These are phyloP conservation scores for Harpegnathos saltator DNA, from an alignment of 1,140 invertebrate species.

Conservation along the genomic window DNA sequence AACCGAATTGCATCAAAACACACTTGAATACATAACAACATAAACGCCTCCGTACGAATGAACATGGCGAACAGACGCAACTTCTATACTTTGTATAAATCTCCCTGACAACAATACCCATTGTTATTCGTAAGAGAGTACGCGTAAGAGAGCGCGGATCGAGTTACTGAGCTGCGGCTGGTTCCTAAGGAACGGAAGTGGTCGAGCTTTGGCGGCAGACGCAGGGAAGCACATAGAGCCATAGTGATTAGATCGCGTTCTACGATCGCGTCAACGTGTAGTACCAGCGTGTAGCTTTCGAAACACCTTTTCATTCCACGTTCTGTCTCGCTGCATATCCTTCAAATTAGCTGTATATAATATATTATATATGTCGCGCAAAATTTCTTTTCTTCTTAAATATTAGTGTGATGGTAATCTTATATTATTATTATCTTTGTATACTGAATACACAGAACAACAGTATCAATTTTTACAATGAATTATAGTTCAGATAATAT, in stretches of 20 bases:
- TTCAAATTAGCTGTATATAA: too few species aligned
- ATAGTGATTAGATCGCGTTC: slow-evolving; percentile 60
- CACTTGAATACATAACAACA: too few species aligned
- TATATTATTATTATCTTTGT: too few species aligned
- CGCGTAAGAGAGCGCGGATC: slow-evolving; percentile 9
- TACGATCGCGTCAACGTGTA: neutral
- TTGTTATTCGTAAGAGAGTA: slow-evolving; percentile 27
- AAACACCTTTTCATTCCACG: slow-evolving; percentile 3
- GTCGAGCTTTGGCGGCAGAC: slow-evolving; percentile 44
- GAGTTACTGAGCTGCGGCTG: slow-evolving; percentile 14
- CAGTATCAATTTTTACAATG: too few species aligned
- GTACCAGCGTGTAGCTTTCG: slow-evolving; percentile 12
- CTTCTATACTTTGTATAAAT: slow-evolving; percentile 59
- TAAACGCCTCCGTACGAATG: neutral
- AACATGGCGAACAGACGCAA: slow-evolving; percentile 37
- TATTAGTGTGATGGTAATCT: too few species aligned
- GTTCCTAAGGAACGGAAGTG: slow-evolving; percentile 61
- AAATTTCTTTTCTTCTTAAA: too few species aligned
- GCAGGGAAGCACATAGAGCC: slow-evolving; percentile 58
- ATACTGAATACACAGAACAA: too few species aligned
- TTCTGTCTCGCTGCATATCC: too few species aligned
- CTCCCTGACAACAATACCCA: neutral
- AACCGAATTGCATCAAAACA: too few species aligned
- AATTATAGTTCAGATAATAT: too few species aligned
- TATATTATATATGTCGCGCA: too few species aligned